These are phyloP conservation scores for Darevskia mixta DNA, from an alignment of 2,797 vertebrate genomes.

Conservation along the genomic window DNA sequence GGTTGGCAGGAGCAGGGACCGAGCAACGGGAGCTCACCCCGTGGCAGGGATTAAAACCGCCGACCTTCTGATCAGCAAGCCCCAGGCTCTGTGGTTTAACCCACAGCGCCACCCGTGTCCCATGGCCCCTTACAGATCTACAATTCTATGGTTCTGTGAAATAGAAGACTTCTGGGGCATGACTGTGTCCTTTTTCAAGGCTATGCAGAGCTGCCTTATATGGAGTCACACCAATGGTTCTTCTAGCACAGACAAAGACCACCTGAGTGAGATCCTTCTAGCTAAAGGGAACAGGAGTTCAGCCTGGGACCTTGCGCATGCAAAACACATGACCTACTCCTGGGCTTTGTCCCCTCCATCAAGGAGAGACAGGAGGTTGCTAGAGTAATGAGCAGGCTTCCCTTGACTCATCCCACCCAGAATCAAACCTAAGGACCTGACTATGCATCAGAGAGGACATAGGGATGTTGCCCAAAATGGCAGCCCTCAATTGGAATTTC, in stretches of 20 bases:
- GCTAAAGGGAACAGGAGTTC: background rate
- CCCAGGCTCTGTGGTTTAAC: too few species aligned
- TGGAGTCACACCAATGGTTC: background rate
- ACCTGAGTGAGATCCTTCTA: background rate
- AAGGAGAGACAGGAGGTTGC: background rate
- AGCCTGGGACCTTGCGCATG: background rate
- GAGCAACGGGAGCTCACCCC: too few species aligned
- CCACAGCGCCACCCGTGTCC: too few species aligned
- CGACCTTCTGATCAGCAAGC: too few species aligned
- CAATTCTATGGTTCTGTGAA: too few species aligned
- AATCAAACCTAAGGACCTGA: background rate
- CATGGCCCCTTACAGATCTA: too few species aligned
- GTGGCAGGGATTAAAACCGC: too few species aligned
- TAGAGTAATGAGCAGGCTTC: background rate
- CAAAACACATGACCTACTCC: background rate
- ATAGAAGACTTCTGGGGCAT: too few species aligned
- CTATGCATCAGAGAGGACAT: background rate
- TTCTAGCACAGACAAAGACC: background rate
- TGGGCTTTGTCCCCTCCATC: background rate
- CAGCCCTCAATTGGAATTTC: background rate
- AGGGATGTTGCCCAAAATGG: background rate
- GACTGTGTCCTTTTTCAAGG: too few species aligned
- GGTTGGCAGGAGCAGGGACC: too few species aligned
- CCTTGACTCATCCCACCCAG: background rate
- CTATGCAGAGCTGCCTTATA: background rate